phyloP scores from a whole-genome alignment of 2,797 vertebrate species.

The Parauchenoglanis ngamensis region DNA sequence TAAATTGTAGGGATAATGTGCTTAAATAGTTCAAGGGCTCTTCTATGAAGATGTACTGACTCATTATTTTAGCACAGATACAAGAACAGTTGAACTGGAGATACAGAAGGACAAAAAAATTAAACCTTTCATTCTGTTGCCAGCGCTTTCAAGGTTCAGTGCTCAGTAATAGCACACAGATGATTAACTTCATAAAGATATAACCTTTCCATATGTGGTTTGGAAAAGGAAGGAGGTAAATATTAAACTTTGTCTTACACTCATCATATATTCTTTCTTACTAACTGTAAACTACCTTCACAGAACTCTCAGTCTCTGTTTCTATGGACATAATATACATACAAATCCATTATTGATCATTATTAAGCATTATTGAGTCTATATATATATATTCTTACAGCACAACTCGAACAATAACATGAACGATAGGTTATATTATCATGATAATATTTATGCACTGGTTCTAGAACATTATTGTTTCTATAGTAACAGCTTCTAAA shows the following conservation, averaged over 20 bases:
- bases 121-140: not conserved
- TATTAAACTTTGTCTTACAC: not conserved
- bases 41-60: not conserved
- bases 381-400: no score
- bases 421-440: not conserved
- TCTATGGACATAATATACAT: not conserved
- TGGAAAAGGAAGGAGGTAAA: not conserved
- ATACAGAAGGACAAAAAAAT: not conserved
- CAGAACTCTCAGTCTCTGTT: not conserved
- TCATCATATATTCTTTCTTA: not conserved
- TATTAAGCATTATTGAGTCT: no score
- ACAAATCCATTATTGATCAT: not conserved
- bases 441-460: not conserved
- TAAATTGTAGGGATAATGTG: not conserved
- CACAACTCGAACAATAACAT: not conserved
- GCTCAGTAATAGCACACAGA: not conserved
- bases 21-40: slow-evolving; percentile 9
- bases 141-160: slow-evolving; percentile 3
- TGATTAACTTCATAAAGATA: not conserved
- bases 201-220: not conserved
- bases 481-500: not conserved
- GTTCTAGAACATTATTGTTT: not conserved
- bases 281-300: not conserved
- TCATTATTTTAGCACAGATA: not conserved
- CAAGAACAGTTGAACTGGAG: not conserved